A percentile compares a stretch with the other conserved stretches of the same genome.
These are phyloP conservation scores for Lethocerus indicus DNA, from an alignment of 1,140 invertebrate genomes.

Conservation along the genomic window DNA sequence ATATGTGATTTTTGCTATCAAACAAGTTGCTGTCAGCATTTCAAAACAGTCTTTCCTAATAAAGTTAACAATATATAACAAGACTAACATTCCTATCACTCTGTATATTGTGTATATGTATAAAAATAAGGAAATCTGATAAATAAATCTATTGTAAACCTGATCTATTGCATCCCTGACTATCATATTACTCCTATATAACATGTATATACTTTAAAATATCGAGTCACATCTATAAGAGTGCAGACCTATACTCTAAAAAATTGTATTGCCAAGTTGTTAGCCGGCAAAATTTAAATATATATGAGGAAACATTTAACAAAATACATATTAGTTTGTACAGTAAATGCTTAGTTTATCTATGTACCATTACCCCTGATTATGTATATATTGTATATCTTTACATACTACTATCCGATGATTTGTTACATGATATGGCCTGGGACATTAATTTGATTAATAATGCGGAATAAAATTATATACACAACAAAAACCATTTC, in stretches of 20 bases:
- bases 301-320: slow-evolving; percentile 12
- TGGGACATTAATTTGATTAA: slow-evolving; percentile 9
- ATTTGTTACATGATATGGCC: slow-evolving; percentile 14
- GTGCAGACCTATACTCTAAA: neutral
- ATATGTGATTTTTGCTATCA: no score
- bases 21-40: no score
- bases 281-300: slow-evolving; percentile 1
- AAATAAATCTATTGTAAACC: no score
- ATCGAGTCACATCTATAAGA: slow-evolving; percentile 1
- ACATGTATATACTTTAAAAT: neutral
- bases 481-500: no score
- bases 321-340: slow-evolving; percentile 14
- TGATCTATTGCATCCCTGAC: slow-evolving; percentile 13
- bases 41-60: slow-evolving; percentile 14
- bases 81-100: slow-evolving; percentile 10
- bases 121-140: slow-evolving; percentile 13
- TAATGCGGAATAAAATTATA: no score
- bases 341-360: slow-evolving; percentile 11
- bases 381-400: slow-evolving; percentile 9
- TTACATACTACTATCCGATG: slow-evolving; percentile 8
- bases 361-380: slow-evolving; percentile 14
- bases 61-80: slow-evolving; percentile 14
- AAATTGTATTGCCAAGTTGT: slow-evolving; percentile 14
- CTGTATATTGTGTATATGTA: slow-evolving; percentile 9
- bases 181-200: slow-evolving; percentile 12